Evolutionary conservation across 2,888 invertebrate genomes (phyloP), one percentile per base, ranked within the genome.

Genomic region (Polydrusus tereticollis): DNA sequence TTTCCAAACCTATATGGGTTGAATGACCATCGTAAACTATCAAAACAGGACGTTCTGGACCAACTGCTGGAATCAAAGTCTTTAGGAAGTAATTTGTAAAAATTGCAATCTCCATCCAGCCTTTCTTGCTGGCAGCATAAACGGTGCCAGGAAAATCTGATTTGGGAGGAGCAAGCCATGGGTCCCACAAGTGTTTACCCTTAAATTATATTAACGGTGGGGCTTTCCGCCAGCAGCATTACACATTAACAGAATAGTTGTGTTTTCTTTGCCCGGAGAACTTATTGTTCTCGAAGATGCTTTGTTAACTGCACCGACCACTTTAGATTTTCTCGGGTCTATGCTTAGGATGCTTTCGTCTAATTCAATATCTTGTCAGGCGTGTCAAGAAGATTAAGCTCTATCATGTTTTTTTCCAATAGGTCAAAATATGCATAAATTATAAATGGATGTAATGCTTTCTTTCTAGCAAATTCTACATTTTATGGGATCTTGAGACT

Each of bases 181-280:
- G 74, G 69, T 83, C 80, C 81, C 82, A 84, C 16, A 80, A 72
- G 77, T 81, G 76, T 75, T 81, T 82, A 26, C 81, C 78, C 65
- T 81, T 80, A 71, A 79, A 81, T 50, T 82, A 79, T 52, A 83
- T 81, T 29, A 84, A 69, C 47, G 82, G 83, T 45, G 81, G 80
- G 7, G 77, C 76, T 75, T 83, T 83, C 78, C 77, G 38, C 82
- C 81, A 74, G 70, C 69, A 50, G 78, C 78, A 78, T 62, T 77
- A 45, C 69, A 72, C 20, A 73, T 68, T 47, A 79, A 72, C 69
- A 82, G 76, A 45, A 83, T 77, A 38, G 82, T 81, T 16, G 77
- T 80, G 70, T 82, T 83, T 63, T 81, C 78, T 78, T 76, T 80
- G 47, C 81, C 80, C 6, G 79, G 75, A 18, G 79, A 79, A 33